These are phyloP conservation scores for Poecilia velifera DNA, from an alignment of 2,797 vertebrate genomes.

Conservation along the genomic window DNA sequence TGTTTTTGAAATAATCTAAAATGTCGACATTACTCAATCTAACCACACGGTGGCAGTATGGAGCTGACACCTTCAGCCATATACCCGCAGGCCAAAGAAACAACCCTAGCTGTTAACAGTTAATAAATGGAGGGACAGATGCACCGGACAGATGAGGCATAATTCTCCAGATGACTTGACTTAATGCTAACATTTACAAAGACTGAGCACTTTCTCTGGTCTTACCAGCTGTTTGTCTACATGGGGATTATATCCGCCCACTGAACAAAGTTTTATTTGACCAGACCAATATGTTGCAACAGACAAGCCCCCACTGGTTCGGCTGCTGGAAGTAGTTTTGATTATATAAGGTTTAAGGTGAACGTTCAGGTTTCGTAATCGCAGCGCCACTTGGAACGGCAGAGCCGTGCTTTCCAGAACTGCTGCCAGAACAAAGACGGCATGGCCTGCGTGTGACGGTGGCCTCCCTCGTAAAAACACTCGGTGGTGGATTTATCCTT, in stretches of 20 bases:
- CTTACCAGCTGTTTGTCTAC: slow-evolving; percentile 17
- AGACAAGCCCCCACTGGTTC: neutral
- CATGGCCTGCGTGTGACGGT: slow-evolving; percentile 22
- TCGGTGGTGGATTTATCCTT: slow-evolving; percentile 32
- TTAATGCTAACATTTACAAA: slow-evolving; percentile 16
- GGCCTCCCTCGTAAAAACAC: slow-evolving; percentile 46
- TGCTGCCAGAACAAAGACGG: slow-evolving; percentile 29
- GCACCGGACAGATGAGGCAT: slow-evolving; percentile 22
- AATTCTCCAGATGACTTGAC: slow-evolving; percentile 12
- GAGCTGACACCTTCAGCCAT: slow-evolving; percentile 8
- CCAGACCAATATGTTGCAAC: slow-evolving; percentile 37
- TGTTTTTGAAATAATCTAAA: neutral
- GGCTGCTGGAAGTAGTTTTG: slow-evolving; percentile 1
- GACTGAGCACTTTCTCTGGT: slow-evolving; percentile 2
- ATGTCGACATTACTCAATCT: neutral
- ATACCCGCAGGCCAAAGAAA: neutral
- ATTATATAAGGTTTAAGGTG: slow-evolving; percentile 37
- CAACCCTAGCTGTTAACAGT: slow-evolving; percentile 18
- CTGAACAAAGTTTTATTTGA: slow-evolving; percentile 48
- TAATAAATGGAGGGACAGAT: slow-evolving; percentile 34
- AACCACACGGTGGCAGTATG: slow-evolving; percentile 59
- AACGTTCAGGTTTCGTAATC: slow-evolving; percentile 36
- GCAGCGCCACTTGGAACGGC: slow-evolving; percentile 9
- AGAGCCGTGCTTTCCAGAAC: slow-evolving; percentile 43
- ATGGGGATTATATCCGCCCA: slow-evolving; percentile 30